Base-by-base conservation (phyloP, 2,113 vertebrate genomes). In the Okapia johnstoni region DNA sequence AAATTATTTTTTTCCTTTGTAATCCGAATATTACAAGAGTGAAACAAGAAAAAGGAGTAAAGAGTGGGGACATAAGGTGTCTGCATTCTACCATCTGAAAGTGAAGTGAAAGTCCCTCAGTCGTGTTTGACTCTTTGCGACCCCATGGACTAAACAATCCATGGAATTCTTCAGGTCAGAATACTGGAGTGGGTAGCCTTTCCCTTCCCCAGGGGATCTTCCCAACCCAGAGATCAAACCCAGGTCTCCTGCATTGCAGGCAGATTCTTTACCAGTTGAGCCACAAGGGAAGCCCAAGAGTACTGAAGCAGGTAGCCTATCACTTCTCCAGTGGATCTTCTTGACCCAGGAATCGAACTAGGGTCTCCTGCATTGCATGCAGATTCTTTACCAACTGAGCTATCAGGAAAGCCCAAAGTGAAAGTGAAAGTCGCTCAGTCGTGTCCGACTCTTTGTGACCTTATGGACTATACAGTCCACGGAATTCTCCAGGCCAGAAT, bases 61-160 rank as follows among this genome's bases (percentile, higher is more conserved):
- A 26, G 21, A 2, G 55, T 25, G 15, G 14, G 7, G 7, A 57
- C n/a, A 57, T 76, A 55, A 88, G 30, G 1, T 54, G 5, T 12
- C 58, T 87, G 57, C 33, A 92, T 85, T 95, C 52, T 85, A 91
- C 28, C 10, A 73, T 19, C 26, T 54, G 55, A 73, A 73, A 73
- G n/a, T 40, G 19, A 12, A 40, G 19, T 73, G 5, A 40, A 73
- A 40, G 66, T 23, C 66, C 66, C n/a, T 40, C 5, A 40, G 19
- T 23, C 0, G n/a, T 73, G 21, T 73, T 19, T 40, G n/a, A 73
- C 19, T 40, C 66, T 70, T 70, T 40, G 36, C 0, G 2, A 73
- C 5, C 19, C 66, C 6, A 23, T 70, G 66, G 66, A 70, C 66
- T 70, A 70, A 6, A 40, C 1, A 40, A 19, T 40, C 19, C 66